Conservation (phyloP, 2,797 vertebrate genomes). For the Catamblyrhynchus diadema region DNA sequence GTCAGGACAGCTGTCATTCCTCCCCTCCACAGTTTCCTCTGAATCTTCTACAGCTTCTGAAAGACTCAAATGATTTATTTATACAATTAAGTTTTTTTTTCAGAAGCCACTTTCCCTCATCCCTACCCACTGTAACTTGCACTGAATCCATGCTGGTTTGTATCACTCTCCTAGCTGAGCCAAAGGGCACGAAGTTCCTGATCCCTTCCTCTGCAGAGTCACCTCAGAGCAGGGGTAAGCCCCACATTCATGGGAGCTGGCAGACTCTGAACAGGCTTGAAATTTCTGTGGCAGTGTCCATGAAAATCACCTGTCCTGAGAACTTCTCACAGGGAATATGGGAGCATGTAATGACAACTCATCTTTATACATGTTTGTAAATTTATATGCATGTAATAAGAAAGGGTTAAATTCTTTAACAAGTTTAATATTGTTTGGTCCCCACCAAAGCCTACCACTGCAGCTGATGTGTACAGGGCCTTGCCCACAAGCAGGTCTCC, state of each 20-base stretch:
- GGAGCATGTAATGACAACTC: no score
- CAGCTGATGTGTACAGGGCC: background rate
- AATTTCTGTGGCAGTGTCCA: background rate
- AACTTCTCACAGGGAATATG: background rate
- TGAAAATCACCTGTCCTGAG: background rate
- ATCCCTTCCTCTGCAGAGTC: background rate
- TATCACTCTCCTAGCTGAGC: background rate
- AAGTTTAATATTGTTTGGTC: background rate
- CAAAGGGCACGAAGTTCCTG: background rate
- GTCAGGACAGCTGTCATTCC: background rate
- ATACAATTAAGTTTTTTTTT: background rate
- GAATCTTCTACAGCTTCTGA: background rate
- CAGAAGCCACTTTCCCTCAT: background rate
- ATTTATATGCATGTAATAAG: background rate
- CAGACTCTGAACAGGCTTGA: background rate
- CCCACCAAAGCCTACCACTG: background rate
- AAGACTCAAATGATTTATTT: background rate
- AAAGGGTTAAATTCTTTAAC: background rate
- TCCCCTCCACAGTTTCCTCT: background rate
- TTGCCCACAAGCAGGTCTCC: background rate
- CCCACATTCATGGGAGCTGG: background rate
- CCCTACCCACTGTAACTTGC: background rate
- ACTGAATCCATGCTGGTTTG: background rate
- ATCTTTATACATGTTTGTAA: background rate
- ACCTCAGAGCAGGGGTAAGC: background rate